Percentiles rank a stretch among this genome's conserved stretches.
These are phyloP conservation scores for Otolemur garnettii DNA, from an alignment of 2,113 vertebrate genomes.

Conservation along the genomic window DNA sequence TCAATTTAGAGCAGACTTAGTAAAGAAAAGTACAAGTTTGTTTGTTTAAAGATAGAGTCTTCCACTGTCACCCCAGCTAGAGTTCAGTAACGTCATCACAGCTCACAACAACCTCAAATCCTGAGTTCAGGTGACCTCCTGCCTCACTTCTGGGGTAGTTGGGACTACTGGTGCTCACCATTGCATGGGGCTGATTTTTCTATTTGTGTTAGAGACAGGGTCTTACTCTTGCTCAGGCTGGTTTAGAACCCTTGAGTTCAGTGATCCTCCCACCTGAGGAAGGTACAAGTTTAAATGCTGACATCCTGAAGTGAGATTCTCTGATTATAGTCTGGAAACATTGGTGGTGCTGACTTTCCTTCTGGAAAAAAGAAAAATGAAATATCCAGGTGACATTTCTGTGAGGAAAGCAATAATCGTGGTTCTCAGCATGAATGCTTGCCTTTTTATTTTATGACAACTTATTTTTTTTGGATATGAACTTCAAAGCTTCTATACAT, in stretches of 20 bases:
- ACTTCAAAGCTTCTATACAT: constrained; percentile 75
- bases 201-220: no score
- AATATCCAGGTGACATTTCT: constrained; percentile 81
- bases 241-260: no score
- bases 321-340: constrained; percentile 72
- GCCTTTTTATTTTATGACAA: constrained; percentile 83
- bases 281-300: constrained; percentile 61
- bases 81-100: no score
- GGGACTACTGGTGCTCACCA: no score
- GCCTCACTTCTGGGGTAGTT: no score
- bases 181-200: no score
- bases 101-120: no score
- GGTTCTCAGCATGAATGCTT: constrained; percentile 79
- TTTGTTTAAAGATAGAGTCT: no score
- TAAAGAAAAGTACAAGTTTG: constrained; percentile 24
- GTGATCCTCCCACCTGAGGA: no score
- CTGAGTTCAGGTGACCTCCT: no score
- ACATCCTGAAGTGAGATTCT: constrained; percentile 72
- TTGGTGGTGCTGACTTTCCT: constrained; percentile 71
- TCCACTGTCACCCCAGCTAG: no score
- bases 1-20: constrained; percentile 40
- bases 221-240: no score
- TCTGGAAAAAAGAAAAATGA: constrained; percentile 75
- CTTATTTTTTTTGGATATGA: constrained; percentile 76
- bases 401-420: constrained; percentile 82